Conservation (phyloP, 2,113 vertebrate species). For the Hoplias malabaricus region DNA sequence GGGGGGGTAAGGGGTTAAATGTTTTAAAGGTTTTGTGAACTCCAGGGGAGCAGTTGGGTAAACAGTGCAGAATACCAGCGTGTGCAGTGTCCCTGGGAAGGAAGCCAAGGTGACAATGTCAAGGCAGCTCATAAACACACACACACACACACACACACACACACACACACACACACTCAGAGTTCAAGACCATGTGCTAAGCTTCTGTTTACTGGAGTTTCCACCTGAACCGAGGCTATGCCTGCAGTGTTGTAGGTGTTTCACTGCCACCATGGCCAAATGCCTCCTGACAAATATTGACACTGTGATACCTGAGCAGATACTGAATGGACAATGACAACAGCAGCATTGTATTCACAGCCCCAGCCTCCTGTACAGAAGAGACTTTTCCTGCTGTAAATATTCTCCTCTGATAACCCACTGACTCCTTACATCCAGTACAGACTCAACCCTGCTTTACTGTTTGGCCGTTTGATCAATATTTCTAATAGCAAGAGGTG, state of each 20-base stretch:
- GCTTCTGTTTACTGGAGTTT: slow-evolving; percentile 5
- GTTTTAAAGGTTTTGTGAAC: slow-evolving; percentile 45
- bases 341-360: slow-evolving; percentile 25
- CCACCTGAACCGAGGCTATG: background rate
- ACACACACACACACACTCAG: background rate
- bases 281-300: slow-evolving; percentile 39
- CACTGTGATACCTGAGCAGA: slow-evolving; percentile 33
- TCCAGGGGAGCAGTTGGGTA: slow-evolving; percentile 40
- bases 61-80: slow-evolving; percentile 28
- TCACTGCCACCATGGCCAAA: slow-evolving; percentile 47
- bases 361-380: background rate
- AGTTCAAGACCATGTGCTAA: slow-evolving; percentile 12
- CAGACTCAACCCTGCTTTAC: slow-evolving; percentile 2
- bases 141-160: slow-evolving; percentile 15
- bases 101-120: slow-evolving; percentile 42
- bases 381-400: slow-evolving; percentile 24
- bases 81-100: slow-evolving; percentile 30
- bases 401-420: slow-evolving; percentile 11
- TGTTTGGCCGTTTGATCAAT: slow-evolving; percentile 9
- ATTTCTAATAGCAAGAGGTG: background rate
- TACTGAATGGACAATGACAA: slow-evolving; percentile 29
- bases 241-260: slow-evolving; percentile 42
- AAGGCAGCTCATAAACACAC: background rate
- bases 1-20: slow-evolving; percentile 25
- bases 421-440: slow-evolving; percentile 7